Evolutionary conservation across 1,140 invertebrate species (phyloP).

Genomic region (Cydia amplana): DNA sequence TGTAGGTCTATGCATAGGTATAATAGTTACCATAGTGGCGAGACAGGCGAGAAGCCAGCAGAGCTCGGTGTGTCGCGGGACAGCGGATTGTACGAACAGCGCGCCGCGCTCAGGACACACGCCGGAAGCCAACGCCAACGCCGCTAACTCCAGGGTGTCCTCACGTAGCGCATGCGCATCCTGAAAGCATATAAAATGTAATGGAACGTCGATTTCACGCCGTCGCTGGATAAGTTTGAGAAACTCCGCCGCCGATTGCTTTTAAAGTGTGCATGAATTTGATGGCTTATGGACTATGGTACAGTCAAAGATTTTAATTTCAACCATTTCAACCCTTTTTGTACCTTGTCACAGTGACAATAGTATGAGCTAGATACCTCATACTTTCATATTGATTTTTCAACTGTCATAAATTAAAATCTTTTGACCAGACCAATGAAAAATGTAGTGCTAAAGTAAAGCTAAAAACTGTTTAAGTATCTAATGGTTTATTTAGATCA

Average conservation of each 20-base stretch:
- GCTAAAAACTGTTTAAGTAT: too few species aligned
- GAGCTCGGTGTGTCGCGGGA: constrained; percentile 91
- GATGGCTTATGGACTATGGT: too few species aligned
- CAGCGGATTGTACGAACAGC: constrained; percentile 94
- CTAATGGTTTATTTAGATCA: too few species aligned
- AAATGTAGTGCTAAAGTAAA: too few species aligned
- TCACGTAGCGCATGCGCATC: constrained; percentile 84
- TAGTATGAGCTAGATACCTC: too few species aligned
- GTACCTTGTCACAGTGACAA: too few species aligned
- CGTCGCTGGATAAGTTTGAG: not conserved
- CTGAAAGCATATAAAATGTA: constrained; percentile 64
- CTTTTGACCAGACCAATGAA: too few species aligned
- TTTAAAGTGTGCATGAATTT: not conserved
- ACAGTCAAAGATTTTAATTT: too few species aligned
- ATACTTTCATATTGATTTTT: too few species aligned
- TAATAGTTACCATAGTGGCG: constrained; percentile 72
- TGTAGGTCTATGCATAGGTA: too few species aligned
- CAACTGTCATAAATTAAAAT: too few species aligned
- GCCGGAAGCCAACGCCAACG: constrained; percentile 94
- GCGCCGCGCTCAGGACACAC: constrained; percentile 90
- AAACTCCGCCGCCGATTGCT: not conserved
- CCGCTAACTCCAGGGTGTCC: constrained; percentile 89
- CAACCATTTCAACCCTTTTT: too few species aligned
- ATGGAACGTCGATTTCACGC: not conserved
- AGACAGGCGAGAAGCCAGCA: constrained; percentile 94